These are phyloP conservation scores for Tortrix viridana DNA, from an alignment of 2,888 invertebrate species.

Conservation along the genomic window DNA sequence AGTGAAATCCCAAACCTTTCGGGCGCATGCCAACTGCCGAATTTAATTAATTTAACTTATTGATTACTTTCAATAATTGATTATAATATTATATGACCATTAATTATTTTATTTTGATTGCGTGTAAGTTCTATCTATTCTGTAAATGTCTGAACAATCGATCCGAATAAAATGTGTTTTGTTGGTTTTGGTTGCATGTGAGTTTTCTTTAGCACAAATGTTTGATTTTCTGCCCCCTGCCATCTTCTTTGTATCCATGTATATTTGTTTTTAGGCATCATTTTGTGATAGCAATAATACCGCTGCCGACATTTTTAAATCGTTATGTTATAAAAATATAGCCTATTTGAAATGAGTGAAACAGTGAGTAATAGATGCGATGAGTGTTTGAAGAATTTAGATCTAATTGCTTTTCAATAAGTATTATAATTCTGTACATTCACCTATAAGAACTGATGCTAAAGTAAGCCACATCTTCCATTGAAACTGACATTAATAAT, in stretches of 20 bases:
- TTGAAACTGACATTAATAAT: slow-evolving; percentile 43
- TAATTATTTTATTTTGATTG: slow-evolving; percentile 17
- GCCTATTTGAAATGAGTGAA: slow-evolving; percentile 56
- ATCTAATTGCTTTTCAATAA: slow-evolving; percentile 52
- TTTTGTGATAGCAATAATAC: slow-evolving; percentile 1
- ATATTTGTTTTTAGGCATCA: slow-evolving; percentile 20
- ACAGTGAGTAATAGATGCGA: slow-evolving; percentile 55
- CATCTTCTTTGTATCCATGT: slow-evolving; percentile 35
- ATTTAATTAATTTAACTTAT: slow-evolving; percentile 11
- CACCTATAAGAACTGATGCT: slow-evolving; percentile 44
- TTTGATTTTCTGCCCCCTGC: slow-evolving; percentile 32
- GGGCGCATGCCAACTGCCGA: slow-evolving; percentile 10
- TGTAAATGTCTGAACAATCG: slow-evolving; percentile 22
- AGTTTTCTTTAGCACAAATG: slow-evolving; percentile 52
- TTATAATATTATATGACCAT: slow-evolving; percentile 21
- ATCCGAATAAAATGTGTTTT: slow-evolving; percentile 22
- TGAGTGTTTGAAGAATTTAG: slow-evolving; percentile 54
- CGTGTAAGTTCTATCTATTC: slow-evolving; percentile 7
- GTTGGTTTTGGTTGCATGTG: slow-evolving; percentile 39
- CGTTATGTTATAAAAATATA: slow-evolving; percentile 46
- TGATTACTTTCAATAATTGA: slow-evolving; percentile 1
- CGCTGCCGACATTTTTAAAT: slow-evolving; percentile 50
- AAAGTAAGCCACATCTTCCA: slow-evolving; percentile 49
- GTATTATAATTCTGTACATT: slow-evolving; percentile 22
- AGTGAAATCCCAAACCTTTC: slow-evolving; percentile 5